Evolutionary conservation across 2,113 vertebrate species (phyloP).

Genomic region (Phodopus roborovskii): DNA sequence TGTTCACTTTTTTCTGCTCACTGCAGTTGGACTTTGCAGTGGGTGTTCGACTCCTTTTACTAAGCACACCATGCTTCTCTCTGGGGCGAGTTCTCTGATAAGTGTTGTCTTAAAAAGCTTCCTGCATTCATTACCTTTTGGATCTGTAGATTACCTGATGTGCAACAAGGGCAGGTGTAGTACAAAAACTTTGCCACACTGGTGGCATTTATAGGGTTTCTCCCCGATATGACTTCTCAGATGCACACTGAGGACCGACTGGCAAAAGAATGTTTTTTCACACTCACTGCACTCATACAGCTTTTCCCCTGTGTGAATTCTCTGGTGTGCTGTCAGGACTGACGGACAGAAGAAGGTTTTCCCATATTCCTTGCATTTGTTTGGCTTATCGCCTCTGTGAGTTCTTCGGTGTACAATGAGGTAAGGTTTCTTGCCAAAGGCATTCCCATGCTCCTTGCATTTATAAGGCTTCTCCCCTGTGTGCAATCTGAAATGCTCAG

Average conservation of each 20-base stretch:
- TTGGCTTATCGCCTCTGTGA: slow-evolving; percentile 46
- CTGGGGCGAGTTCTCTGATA: slow-evolving; percentile 32
- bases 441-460: slow-evolving; percentile 23
- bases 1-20: neutral
- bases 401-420: slow-evolving; percentile 49
- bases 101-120: slow-evolving; percentile 40
- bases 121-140: neutral
- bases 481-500: slow-evolving; percentile 54
- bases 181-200: slow-evolving; percentile 30
- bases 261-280: slow-evolving; percentile 13
- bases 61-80: neutral
- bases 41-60: neutral
- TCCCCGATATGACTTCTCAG: slow-evolving; percentile 12
- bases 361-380: slow-evolving; percentile 19
- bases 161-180: neutral
- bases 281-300: neutral
- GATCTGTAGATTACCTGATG: slow-evolving; percentile 1
- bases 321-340: neutral
- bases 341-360: slow-evolving; percentile 46
- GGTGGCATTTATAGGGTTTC: neutral
- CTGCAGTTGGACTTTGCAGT: neutral
- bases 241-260: slow-evolving; percentile 38
- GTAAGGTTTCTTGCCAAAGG: slow-evolving; percentile 54
- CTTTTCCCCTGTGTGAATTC: neutral
- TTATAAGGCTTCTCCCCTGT: slow-evolving; percentile 53